Conservation (phyloP, 2,888 invertebrate species). For the Uloborus plumipes region DNA sequence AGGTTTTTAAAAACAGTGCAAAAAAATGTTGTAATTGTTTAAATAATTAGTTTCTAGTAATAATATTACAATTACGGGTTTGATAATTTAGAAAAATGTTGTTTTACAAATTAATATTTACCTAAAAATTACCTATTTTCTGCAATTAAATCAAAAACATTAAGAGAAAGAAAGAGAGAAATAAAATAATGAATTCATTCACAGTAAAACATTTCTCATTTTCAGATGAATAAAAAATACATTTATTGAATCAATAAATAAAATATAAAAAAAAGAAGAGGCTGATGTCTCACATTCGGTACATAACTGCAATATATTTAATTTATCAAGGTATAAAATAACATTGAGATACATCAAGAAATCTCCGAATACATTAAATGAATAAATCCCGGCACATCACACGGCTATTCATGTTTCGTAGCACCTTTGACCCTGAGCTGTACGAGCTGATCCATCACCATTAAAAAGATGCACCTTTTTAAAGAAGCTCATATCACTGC, state of each 20-base stretch:
- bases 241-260: not conserved
- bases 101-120: too few species aligned
- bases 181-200: too few species aligned
- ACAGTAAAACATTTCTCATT: too few species aligned
- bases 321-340: not conserved
- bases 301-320: not conserved
- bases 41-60: too few species aligned
- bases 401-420: not conserved
- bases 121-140: too few species aligned
- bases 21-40: too few species aligned
- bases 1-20: too few species aligned
- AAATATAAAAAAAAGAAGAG: constrained; percentile 1
- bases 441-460: constrained; percentile 43
- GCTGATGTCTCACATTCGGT: not conserved
- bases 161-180: too few species aligned
- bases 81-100: too few species aligned
- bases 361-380: not conserved
- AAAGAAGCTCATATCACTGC: constrained; percentile 21
- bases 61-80: too few species aligned
- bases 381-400: not conserved
- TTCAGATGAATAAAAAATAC: too few species aligned
- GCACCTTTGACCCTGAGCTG: constrained; percentile 36
- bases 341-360: not conserved
- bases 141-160: too few species aligned
- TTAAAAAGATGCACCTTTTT: constrained; percentile 29